Evolutionary conservation across 2,113 vertebrate species (phyloP).

Genomic region (Gallinago undulata): DNA sequence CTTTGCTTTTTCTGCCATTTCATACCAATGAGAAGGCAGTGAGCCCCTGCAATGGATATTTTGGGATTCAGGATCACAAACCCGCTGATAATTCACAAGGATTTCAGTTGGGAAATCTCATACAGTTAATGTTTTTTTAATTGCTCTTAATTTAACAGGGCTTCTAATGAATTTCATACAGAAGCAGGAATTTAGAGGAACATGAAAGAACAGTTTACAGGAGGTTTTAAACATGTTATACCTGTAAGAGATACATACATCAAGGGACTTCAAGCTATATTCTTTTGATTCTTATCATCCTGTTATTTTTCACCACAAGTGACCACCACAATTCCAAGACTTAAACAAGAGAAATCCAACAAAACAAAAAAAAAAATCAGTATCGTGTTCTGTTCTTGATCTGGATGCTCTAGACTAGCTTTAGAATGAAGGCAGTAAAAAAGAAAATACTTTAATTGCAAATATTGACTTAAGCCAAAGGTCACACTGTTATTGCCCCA

Average conservation of each 20-base stretch:
- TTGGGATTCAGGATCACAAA: conserved; percentile 13
- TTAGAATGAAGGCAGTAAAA: background rate
- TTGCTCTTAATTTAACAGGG: background rate
- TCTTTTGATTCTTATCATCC: background rate
- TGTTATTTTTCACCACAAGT: background rate
- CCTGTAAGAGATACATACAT: background rate
- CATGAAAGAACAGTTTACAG: background rate
- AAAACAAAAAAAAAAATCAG: no score
- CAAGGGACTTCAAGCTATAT: background rate
- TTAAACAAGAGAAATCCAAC: background rate
- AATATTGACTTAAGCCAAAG: background rate
- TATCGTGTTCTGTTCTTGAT: background rate
- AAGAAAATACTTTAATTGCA: background rate
- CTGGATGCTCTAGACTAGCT: background rate
- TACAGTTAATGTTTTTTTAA: conserved; percentile 4
- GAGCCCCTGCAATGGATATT: background rate
- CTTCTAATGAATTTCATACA: background rate
- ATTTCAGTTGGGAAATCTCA: background rate
- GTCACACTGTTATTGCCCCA: background rate
- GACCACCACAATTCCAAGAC: background rate
- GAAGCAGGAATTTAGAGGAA: background rate
- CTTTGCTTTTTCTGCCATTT: conserved; percentile 4
- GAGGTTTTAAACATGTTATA: background rate
- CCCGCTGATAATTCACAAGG: background rate
- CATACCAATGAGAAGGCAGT: conserved; percentile 2